Evolutionary conservation across 2,888 invertebrate genomes (phyloP).

Genomic region (Eupithecia insigniata): DNA sequence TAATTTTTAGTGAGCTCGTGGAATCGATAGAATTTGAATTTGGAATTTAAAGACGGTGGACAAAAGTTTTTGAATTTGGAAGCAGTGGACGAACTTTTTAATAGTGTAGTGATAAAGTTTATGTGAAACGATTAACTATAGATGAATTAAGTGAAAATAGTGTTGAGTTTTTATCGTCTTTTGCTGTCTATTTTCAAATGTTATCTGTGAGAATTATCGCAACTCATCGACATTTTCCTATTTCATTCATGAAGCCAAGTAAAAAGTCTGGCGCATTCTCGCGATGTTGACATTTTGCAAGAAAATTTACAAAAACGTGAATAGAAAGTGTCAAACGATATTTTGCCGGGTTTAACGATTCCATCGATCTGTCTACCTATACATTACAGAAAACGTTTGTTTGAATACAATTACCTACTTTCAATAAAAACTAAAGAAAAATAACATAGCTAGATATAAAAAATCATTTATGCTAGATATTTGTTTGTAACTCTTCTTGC

Average conservation of each 20-base stretch:
- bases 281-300: constrained; percentile 35
- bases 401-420: background rate
- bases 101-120: constrained; percentile 35
- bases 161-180: background rate
- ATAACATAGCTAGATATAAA: too few relatives aligned
- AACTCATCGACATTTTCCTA: constrained; percentile 16
- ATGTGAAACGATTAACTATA: constrained; percentile 31
- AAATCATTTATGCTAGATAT: too few relatives aligned
- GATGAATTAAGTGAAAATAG: constrained; percentile 19
- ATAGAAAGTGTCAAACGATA: constrained; percentile 37
- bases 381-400: background rate
- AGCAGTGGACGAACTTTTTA: constrained; percentile 15
- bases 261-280: constrained; percentile 29
- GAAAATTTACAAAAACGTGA: constrained; percentile 37
- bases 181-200: background rate
- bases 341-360: constrained; percentile 18
- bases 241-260: constrained; percentile 29
- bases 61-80: constrained; percentile 25
- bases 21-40: constrained; percentile 8
- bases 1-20: constrained; percentile 19
- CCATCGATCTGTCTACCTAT: constrained; percentile 6
- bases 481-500: too few relatives aligned
- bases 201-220: constrained; percentile 13
- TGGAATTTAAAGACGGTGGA: background rate
- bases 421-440: background rate